Conservation (phyloP, 2,888 invertebrate genomes). For the Brachyopa scutellaris region DNA sequence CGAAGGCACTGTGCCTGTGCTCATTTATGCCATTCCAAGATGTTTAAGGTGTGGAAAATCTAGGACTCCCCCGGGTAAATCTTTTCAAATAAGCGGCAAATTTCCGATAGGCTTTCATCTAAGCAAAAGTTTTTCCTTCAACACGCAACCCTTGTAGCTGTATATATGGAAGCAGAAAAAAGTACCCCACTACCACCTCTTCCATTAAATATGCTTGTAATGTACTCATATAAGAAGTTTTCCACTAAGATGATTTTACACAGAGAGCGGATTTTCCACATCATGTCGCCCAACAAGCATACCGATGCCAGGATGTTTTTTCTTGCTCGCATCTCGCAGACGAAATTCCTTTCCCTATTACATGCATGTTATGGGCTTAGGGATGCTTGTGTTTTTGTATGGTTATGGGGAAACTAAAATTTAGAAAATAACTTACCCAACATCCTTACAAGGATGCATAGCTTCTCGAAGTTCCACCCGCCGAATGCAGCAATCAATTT, state of each 20-base stretch:
- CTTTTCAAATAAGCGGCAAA: slow-evolving; percentile 44
- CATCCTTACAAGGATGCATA: slow-evolving; percentile 48
- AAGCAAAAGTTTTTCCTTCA: slow-evolving; percentile 7
- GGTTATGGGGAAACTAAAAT: slow-evolving; percentile 15
- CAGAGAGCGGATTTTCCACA: slow-evolving; percentile 63
- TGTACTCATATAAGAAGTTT: slow-evolving; percentile 60
- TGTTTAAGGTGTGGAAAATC: slow-evolving; percentile 24
- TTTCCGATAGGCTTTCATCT: slow-evolving; percentile 60
- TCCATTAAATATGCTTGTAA: slow-evolving; percentile 55
- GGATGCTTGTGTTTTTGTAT: not conserved
- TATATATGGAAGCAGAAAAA: slow-evolving; percentile 41
- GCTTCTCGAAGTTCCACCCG: slow-evolving; percentile 19
- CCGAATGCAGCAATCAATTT: slow-evolving; percentile 39
- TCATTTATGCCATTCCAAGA: slow-evolving; percentile 34
- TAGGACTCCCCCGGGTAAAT: slow-evolving; percentile 14
- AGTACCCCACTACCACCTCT: not conserved
- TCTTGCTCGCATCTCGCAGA: slow-evolving; percentile 29
- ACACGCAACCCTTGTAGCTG: not conserved
- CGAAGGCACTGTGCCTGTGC: slow-evolving; percentile 38
- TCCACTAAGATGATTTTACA: slow-evolving; percentile 64
- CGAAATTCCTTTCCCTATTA: slow-evolving; percentile 33
- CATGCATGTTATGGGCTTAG: slow-evolving; percentile 35
- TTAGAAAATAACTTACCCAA: slow-evolving; percentile 41
- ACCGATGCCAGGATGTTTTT: slow-evolving; percentile 49
- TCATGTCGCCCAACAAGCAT: slow-evolving; percentile 11